Base-by-base conservation (phyloP, 2,113 vertebrate genomes). In the Columba janthina region DNA sequence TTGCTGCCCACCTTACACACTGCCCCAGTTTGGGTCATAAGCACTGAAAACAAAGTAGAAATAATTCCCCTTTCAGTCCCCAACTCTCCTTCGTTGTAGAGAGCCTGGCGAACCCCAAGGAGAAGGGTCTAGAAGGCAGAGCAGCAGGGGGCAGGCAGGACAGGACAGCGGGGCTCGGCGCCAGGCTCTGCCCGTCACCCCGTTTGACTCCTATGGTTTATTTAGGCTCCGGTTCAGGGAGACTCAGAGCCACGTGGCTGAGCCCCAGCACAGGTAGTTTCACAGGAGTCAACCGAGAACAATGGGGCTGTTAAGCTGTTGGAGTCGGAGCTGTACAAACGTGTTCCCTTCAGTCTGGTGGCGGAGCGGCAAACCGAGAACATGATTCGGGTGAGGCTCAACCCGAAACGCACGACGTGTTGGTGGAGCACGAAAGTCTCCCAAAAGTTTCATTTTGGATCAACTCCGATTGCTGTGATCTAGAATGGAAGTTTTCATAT, bases 211-310 rank as follows among this genome's bases (percentile, higher is more conserved):
- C 26, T 60, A 21, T 1, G n/a, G 88, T 86, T 93, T 90, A n/a
- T 80, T 46, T 89, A 79, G 92, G 96, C 92, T 36, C 12, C 0
- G 4, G 17, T 89, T 95, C 88, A 95, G 85, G 73, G 57, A 94
- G 65, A 31, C 57, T 86, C 66, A 25, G 85, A 96, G 72, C 61
- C 91, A 64, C 14, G 36, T 78, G 91, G 82, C 78, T 78, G 76
- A 57, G 72, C 94, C 93, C 76, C 69, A 96, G 93, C 88, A 75
- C 57, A 64, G 90, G 90, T 84, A 92, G 90, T 90, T 96, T 91
- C 88, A 60, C 65, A 81, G 83, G 77, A 96, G 74, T 77, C 75
- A 69, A 62, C 42, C 0, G 25, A 61, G 90, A 95, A 95, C 93
- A 95, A 95, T 91, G 31, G 72, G 67, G 69, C 65, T 88, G 92